A percentile compares a stretch with the other conserved stretches of the same genome.
These are phyloP conservation scores for Apodemus speciosus DNA, from an alignment of 2,113 vertebrate genomes.

Conservation along the genomic window DNA sequence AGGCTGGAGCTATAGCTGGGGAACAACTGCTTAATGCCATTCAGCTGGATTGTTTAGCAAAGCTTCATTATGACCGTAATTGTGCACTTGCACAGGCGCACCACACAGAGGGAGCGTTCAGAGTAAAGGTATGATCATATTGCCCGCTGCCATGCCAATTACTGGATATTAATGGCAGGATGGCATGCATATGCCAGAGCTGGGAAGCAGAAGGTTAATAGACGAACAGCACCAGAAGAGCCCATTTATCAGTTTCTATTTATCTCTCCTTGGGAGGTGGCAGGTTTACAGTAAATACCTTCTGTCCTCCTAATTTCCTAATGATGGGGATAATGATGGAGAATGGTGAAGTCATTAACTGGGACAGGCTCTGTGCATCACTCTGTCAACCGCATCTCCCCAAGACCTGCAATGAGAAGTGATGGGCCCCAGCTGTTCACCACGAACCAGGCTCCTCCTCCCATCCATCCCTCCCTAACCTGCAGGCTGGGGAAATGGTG, in stretches of 20 bases:
- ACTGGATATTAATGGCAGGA: constrained; percentile 96
- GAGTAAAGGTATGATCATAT: constrained; percentile 78
- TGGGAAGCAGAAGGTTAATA: constrained; percentile 99
- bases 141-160: constrained; percentile 89
- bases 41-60: constrained; percentile 4
- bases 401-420: constrained; percentile 95
- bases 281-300: constrained; percentile 99
- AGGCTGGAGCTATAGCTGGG: constrained; percentile 7
- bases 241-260: constrained; percentile 99
- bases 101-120: constrained; percentile 24
- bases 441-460: constrained; percentile 82
- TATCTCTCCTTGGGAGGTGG: constrained; percentile 99
- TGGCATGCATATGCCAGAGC: constrained; percentile 93
- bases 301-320: constrained; percentile 99
- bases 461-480: constrained; percentile 68
- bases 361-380: constrained; percentile 98
- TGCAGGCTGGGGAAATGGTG: constrained; percentile 69
- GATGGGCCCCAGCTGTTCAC: constrained; percentile 97
- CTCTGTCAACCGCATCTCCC: constrained; percentile 97
- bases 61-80: constrained; percentile 26
- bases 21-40: constrained; percentile 54
- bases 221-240: constrained; percentile 94
- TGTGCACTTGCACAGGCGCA: constrained; percentile 44
- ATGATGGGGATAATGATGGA: constrained; percentile 99
- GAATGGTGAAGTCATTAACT: constrained; percentile 99